phyloP scores from a whole-genome alignment of 2,888 invertebrate species.

The Cyclophora punctaria region DNA sequence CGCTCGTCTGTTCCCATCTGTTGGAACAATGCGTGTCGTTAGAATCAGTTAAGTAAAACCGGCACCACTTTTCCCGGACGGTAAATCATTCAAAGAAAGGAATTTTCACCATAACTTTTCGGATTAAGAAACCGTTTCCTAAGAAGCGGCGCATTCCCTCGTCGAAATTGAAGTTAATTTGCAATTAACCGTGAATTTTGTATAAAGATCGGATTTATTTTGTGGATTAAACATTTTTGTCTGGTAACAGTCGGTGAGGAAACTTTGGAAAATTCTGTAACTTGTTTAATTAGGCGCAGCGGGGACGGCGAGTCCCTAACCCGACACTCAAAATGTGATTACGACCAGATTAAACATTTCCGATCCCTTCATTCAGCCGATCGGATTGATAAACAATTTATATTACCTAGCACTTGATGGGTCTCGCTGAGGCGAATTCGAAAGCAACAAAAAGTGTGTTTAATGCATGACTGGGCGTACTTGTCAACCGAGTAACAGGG shows the following conservation, averaged over 20 bases:
- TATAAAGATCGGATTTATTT: conserved; percentile 20
- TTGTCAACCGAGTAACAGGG: background rate
- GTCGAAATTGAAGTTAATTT: conserved; percentile 18
- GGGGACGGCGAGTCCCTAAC: conserved; percentile 20
- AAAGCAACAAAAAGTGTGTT: no score
- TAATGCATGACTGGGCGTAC: no score
- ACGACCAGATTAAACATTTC: conserved; percentile 8
- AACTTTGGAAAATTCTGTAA: conserved; percentile 18
- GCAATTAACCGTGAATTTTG: conserved; percentile 22
- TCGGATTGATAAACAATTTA: conserved; percentile 7
- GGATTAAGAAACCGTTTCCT: conserved; percentile 5
- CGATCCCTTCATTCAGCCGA: conserved; percentile 1
- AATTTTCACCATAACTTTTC: conserved; percentile 15
- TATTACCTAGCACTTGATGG: background rate
- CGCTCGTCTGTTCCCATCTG: conserved; percentile 10
- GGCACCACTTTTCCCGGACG: conserved; percentile 13
- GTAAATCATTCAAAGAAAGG: conserved; percentile 16
- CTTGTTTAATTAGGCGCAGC: conserved; percentile 27
- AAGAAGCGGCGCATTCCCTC: conserved; percentile 10
- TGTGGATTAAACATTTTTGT: conserved; percentile 19
- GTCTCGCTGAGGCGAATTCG: no score
- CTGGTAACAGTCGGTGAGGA: conserved; percentile 17
- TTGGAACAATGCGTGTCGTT: conserved; percentile 21
- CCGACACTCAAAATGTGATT: conserved; percentile 11
- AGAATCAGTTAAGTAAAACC: conserved; percentile 20